phyloP scores from a whole-genome alignment of 2,888 invertebrate species.

The Chromoteleia sp. region DNA sequence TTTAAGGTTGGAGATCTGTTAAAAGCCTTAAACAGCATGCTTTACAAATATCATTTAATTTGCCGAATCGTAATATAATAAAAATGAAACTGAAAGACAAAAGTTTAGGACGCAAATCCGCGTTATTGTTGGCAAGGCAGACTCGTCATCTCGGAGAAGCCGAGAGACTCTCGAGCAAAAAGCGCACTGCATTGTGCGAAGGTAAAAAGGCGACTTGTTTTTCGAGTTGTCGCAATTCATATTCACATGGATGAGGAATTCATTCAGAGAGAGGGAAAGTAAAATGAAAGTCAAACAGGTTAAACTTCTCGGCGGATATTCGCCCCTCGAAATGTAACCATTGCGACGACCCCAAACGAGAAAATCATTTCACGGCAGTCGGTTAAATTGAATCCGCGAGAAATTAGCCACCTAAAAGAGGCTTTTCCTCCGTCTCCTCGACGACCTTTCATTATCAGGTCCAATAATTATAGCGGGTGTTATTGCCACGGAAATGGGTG shows the following conservation, averaged over 20 bases:
- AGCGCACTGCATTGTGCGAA: conserved; percentile 27
- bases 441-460: conserved; percentile 72
- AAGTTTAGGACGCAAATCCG: conserved; percentile 19
- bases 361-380: conserved; percentile 64
- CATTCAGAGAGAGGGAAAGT: conserved; percentile 32
- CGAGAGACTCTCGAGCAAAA: conserved; percentile 38
- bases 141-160: conserved; percentile 2
- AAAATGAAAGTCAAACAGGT: conserved; percentile 68
- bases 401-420: conserved; percentile 62
- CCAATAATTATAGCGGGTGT: conserved; percentile 72
- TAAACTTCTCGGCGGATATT: conserved; percentile 51
- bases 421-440: background rate
- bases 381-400: conserved; percentile 66
- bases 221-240: conserved; percentile 60
- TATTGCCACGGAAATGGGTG: conserved; percentile 59
- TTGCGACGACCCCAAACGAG: conserved; percentile 61
- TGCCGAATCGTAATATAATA: conserved; percentile 10
- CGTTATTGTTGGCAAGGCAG: conserved; percentile 6
- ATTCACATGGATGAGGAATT: conserved; percentile 56
- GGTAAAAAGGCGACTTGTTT: conserved; percentile 46
- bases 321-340: conserved; percentile 49
- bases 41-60: conserved; percentile 26
- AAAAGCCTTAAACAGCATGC: too few species aligned
- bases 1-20: too few species aligned
- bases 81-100: background rate